Conservation (phyloP, 2,888 invertebrate species). For the Netelia inedita region DNA sequence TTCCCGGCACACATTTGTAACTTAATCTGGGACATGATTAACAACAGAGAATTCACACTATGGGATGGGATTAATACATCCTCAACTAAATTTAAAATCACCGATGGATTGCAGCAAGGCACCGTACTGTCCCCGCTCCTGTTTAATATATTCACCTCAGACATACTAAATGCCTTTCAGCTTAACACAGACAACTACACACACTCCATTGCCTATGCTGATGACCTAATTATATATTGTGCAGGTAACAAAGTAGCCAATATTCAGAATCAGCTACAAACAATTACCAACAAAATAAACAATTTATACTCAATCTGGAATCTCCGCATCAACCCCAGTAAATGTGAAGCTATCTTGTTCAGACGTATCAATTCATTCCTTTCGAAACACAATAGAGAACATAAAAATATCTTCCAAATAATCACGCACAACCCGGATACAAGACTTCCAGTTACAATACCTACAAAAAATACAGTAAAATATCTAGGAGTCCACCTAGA, state of each 20-base stretch:
- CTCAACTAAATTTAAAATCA: neutral
- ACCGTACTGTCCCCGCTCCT: neutral
- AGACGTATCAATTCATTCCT: neutral
- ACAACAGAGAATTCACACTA: neutral
- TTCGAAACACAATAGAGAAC: neutral
- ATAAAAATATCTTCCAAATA: neutral
- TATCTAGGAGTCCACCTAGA: constrained; percentile 65
- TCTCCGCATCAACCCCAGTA: neutral
- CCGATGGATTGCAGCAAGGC: neutral
- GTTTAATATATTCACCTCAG: neutral
- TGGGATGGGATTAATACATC: neutral
- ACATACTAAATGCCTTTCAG: neutral
- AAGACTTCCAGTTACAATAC: neutral
- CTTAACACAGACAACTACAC: neutral
- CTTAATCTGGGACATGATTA: neutral
- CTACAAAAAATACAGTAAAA: constrained; percentile 59
- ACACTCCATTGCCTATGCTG: neutral
- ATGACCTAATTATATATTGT: neutral
- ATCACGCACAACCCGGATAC: constrained; percentile 23
- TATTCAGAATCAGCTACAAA: neutral
- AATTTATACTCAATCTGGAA: neutral
- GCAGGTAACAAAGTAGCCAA: neutral
- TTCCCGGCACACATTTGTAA: neutral
- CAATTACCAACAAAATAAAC: neutral
- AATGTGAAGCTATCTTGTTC: neutral